phyloP scores from a whole-genome alignment of 1,140 invertebrate genomes.

The Arctopsyche grandis region DNA sequence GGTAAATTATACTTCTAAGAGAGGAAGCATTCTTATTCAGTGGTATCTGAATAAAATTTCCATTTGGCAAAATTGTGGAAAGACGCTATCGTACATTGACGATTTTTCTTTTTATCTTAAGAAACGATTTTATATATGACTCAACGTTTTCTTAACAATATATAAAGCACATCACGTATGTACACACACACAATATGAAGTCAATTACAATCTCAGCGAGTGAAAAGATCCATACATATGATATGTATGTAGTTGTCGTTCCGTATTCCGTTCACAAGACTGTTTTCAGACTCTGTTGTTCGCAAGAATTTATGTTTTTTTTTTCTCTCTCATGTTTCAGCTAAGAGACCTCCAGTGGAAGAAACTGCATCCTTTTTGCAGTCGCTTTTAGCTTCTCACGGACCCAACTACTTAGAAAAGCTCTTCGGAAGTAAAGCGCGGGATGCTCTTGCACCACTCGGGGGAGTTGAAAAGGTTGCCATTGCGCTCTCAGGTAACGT shows the following conservation, averaged over 20 bases:
- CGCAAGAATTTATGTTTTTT: no score
- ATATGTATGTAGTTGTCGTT: no score
- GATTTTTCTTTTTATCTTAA: not conserved
- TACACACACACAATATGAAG: no score
- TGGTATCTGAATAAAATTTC: not conserved
- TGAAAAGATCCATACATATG: no score
- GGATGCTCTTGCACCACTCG: constrained; percentile 87
- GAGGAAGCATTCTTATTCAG: no score
- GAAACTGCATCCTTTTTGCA: constrained; percentile 95
- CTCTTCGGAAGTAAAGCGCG: constrained; percentile 93
- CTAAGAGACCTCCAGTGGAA: constrained; percentile 95
- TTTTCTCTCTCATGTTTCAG: constrained; percentile 65
- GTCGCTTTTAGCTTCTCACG: constrained; percentile 91
- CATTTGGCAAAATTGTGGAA: not conserved
- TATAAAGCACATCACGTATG: no score
- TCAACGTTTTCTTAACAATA: no score
- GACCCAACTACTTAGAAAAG: constrained; percentile 96
- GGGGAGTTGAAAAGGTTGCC: constrained; percentile 93
- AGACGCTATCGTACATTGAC: not conserved
- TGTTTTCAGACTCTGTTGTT: no score
- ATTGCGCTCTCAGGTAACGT: constrained; percentile 90
- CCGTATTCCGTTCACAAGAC: no score
- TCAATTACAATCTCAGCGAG: no score
- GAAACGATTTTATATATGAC: no score
- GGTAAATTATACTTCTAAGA: not conserved